A percentile compares a stretch with the other conserved stretches of the same genome.
These are phyloP conservation scores for Ophion costatus DNA, from an alignment of 2,888 invertebrate species.

Conservation along the genomic window DNA sequence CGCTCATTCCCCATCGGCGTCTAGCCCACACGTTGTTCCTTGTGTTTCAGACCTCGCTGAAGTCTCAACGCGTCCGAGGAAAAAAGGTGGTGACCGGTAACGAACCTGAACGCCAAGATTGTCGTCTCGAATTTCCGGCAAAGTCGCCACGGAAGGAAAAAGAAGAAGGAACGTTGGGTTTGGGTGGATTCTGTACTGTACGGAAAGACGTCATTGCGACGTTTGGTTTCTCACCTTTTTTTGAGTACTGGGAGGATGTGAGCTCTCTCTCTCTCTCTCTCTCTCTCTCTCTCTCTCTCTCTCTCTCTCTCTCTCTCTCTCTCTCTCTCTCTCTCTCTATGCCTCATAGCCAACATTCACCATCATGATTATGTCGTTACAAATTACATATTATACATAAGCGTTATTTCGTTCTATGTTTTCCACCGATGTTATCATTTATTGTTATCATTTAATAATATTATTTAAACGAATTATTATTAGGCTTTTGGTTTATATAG, in stretches of 20 bases:
- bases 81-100: slow-evolving; percentile 58
- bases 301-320: no score
- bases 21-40: slow-evolving; percentile 40
- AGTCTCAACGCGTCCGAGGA: slow-evolving; percentile 60
- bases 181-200: neutral
- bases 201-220: neutral
- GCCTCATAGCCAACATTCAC: no score
- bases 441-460: no score
- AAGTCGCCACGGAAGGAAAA: slow-evolving; percentile 50
- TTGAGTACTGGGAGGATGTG: neutral
- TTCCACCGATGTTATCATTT: no score
- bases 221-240: slow-evolving; percentile 31
- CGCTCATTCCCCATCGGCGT: slow-evolving; percentile 33
- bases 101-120: slow-evolving; percentile 57
- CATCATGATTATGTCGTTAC: no score
- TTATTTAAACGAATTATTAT: no score
- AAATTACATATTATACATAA: no score
- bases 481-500: no score
- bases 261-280: neutral
- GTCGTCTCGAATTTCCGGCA: slow-evolving; percentile 52
- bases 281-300: neutral
- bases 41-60: slow-evolving; percentile 17
- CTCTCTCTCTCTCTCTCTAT: no score
- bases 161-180: slow-evolving; percentile 29
- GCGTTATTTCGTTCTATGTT: no score